Conservation (phyloP, 2,113 vertebrate species). For the Gallinago undulata region DNA sequence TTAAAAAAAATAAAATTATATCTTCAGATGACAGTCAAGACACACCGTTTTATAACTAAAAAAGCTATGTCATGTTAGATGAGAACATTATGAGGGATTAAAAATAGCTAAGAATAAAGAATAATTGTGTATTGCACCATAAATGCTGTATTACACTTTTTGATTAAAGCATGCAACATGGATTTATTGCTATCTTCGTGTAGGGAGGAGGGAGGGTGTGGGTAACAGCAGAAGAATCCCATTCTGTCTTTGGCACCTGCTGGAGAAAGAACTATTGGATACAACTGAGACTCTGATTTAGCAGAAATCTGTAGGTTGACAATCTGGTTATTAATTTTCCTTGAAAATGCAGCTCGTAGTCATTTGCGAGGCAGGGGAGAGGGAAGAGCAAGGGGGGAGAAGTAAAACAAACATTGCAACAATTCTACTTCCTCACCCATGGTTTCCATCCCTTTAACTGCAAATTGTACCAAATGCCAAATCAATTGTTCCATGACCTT, state of each 20-base stretch:
- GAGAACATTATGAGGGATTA: background rate
- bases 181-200: background rate
- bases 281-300: background rate
- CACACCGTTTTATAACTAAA: background rate
- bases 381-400: background rate
- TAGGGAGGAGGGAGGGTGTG: background rate
- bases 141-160: background rate
- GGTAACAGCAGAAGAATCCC: background rate
- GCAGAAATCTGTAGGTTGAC: background rate
- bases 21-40: background rate
- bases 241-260: background rate
- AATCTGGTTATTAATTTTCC: background rate
- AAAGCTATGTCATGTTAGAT: background rate
- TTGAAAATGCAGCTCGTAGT: background rate
- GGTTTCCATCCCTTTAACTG: background rate
- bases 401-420: background rate
- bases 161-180: background rate
- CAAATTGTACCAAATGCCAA: conserved; percentile 4
- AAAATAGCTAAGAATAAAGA: background rate
- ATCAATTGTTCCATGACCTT: conserved; percentile 51
- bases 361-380: background rate
- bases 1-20: background rate
- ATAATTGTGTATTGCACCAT: background rate
- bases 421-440: background rate
- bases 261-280: background rate